phyloP scores from a whole-genome alignment of 2,888 invertebrate genomes.

The Lepidocyrtinus sp. region DNA sequence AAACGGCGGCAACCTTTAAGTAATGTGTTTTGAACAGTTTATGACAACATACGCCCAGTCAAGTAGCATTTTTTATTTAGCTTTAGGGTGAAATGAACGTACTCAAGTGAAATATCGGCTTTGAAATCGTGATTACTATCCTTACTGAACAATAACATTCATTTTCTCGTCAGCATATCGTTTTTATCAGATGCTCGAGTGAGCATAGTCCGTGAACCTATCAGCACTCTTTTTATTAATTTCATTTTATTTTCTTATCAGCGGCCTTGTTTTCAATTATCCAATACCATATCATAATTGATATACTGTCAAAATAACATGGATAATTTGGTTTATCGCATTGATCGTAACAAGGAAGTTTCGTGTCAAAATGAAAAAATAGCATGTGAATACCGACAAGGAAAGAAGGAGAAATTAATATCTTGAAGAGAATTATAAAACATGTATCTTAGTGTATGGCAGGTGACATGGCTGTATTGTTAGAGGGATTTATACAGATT shows the following conservation, averaged over 20 bases:
- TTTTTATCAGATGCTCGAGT: too few relatives aligned
- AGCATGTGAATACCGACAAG: not conserved
- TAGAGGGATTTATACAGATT: not conserved
- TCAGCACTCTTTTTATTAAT: not conserved
- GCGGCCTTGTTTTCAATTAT: conserved; percentile 51
- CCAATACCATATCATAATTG: conserved; percentile 61
- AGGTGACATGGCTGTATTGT: conserved; percentile 3
- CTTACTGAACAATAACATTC: too few relatives aligned
- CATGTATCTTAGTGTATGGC: not conserved
- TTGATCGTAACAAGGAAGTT: conserved; percentile 57
- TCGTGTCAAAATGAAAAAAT: conserved; percentile 30
- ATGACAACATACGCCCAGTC: too few relatives aligned
- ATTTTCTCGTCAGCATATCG: too few relatives aligned
- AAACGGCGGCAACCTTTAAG: too few relatives aligned
- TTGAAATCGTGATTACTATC: too few relatives aligned
- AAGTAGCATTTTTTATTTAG: too few relatives aligned
- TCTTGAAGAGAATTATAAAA: not conserved
- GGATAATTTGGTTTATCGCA: conserved; percentile 63
- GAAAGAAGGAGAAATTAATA: too few relatives aligned
- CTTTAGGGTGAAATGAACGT: too few relatives aligned
- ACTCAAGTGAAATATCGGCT: too few relatives aligned
- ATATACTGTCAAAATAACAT: conserved; percentile 67
- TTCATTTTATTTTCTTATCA: not conserved
- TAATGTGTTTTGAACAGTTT: too few relatives aligned
- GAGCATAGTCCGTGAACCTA: too few relatives aligned